Evolutionary conservation across 2,888 invertebrate genomes (phyloP).

Genomic region (Heliconius sara): DNA sequence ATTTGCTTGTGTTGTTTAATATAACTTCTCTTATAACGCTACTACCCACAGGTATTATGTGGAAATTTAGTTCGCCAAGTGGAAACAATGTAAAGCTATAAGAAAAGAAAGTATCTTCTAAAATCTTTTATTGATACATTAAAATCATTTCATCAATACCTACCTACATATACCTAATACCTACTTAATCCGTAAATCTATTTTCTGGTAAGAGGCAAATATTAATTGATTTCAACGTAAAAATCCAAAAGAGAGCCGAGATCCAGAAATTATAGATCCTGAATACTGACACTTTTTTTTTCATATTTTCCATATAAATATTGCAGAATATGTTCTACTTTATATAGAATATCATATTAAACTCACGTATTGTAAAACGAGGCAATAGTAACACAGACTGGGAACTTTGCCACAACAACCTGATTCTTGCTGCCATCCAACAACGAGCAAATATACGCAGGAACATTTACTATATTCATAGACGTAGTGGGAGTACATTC

Average conservation of each 20-base stretch:
- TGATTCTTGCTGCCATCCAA: conserved; percentile 76
- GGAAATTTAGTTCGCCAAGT: conserved; percentile 83
- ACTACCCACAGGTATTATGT: conserved; percentile 81
- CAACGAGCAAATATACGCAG: conserved; percentile 72
- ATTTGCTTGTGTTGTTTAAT: conserved; percentile 85
- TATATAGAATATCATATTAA: not conserved
- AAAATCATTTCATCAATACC: not conserved
- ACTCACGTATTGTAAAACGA: conserved; percentile 78
- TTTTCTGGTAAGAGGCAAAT: no score
- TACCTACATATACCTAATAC: not conserved
- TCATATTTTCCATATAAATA: no score
- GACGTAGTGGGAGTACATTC: conserved; percentile 74
- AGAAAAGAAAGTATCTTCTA: not conserved
- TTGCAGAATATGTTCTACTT: not conserved
- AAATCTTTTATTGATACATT: not conserved
- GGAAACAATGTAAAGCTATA: conserved; percentile 84
- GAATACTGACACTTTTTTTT: no score
- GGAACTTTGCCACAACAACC: conserved; percentile 78
- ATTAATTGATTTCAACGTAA: no score
- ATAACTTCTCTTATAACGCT: conserved; percentile 81
- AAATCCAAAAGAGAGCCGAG: no score
- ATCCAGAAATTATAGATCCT: no score
- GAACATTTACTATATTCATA: conserved; percentile 72
- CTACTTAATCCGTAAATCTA: not conserved
- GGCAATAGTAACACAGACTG: conserved; percentile 72